Evolutionary conservation across 1,140 invertebrate species (phyloP), one percentile per base, ranked within the genome.

Genomic region (Steinernema khuongi): DNA sequence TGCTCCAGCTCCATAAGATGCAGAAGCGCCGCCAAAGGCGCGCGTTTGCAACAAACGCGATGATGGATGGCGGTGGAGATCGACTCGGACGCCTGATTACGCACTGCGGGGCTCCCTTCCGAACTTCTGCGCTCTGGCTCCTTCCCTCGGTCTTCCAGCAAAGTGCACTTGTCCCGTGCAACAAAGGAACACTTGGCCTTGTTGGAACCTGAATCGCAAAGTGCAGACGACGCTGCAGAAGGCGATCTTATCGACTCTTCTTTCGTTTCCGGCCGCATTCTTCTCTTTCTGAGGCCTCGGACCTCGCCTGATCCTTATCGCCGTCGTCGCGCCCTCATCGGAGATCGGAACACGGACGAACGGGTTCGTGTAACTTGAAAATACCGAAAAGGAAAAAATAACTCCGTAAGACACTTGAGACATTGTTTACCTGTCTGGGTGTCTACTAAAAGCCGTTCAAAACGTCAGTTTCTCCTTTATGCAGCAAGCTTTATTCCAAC

Each of bases 171-270:
- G 50, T 60, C 22, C 26, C 14, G 50, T 60, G 50, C 50, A 60
- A 60, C 50, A 60, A 60, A 60, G 50, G 50, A 41, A 7, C 7
- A 60, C 14, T 60, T 7, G 4, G 7, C 19, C 50, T 60, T 60
- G 11, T n/a, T n/a, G 50, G 19, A 60, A 60, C 50, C 50, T 60
- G 50, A 60, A 60, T 60, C 26, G 36, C 50, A 60, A 60, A 60
- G 50, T 60, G 50, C 50, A 60, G 7, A 4, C 36, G 36, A n/a
- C n/a, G 36, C 50, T 60, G 50, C 50, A 60, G 22, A 7, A 17
- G 14, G 14, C 26, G 50, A 60, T 60, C 26, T 60, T 60, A 60
- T 60, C 50, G 50, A n/a, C 50, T 4, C 50, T 60, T 60, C 26
- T 60, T 60, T 2, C 50, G 19, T 22, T 60, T 60, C 50, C 50